Evolutionary conservation across 1,140 invertebrate genomes (phyloP), one percentile per base, ranked within the genome.

Genomic region (Sminthurinus signatus): DNA sequence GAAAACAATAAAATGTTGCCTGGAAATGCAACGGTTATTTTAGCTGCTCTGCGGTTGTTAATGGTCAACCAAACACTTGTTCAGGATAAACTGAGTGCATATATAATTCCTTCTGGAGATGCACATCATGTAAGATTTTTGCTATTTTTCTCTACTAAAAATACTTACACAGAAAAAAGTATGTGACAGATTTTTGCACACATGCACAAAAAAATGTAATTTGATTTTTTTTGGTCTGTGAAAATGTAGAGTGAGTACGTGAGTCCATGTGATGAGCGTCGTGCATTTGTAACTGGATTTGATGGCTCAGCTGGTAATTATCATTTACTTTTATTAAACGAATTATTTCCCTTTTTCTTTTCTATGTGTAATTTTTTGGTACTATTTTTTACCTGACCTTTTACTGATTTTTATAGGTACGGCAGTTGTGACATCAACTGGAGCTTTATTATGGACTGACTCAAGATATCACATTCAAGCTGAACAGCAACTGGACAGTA

Each of bases 391-490:
- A n/a, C n/a, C n/a, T n/a, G n/a, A n/a, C n/a, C n/a, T n/a, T n/a
- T n/a, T n/a, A n/a, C n/a, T n/a, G n/a, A n/a, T n/a, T n/a, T n/a
- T n/a, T n/a, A n/a, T n/a, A n/a, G n/a, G n/a, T 0, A 84, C 85
- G 1, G 91, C 87, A 0, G 79, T 98, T 31, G 81, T 94, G 1
- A 80, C 97, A 2, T 92, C 89, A 0, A 72, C 78, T 46, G 74
- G 80, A 64, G 89, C 92, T 0, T 85, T 87, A 1, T 72, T 97
- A 21, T 99, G 96, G 95, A 97, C 94, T 1, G 96, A 98, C 79
- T 94, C 93, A 0, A 78, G 96, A 27, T 98, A 98, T 76, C 93
- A 86, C 75, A 80, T 90, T 25, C 94, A 98, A 79, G 89, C 89
- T 1, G 74, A 79, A 57, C 74, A 80, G 43, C 81, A 92, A 69